Evolutionary conservation across 2,888 invertebrate genomes (phyloP).

Genomic region (Himalopsyche tibetana): DNA sequence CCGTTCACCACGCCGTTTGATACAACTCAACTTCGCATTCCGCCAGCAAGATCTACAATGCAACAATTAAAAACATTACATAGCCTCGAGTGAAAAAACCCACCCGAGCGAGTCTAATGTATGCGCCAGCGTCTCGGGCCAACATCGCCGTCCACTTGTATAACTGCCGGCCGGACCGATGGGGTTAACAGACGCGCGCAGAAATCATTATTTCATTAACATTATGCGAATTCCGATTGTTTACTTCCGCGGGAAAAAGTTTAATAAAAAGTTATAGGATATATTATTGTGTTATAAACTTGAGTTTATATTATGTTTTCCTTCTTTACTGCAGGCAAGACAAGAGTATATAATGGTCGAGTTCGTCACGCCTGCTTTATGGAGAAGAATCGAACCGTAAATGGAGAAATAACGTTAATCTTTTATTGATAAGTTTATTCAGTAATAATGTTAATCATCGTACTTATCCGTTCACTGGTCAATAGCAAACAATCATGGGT

Average conservation of each 20-base stretch:
- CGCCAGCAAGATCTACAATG: neutral
- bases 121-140: conserved; percentile 59
- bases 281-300: neutral
- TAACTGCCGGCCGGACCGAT: neutral
- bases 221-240: neutral
- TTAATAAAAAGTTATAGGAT: conserved; percentile 8
- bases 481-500: too few relatives aligned
- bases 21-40: neutral
- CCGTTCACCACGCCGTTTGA: too few relatives aligned
- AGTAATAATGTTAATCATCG: too few relatives aligned
- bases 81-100: conserved; percentile 45
- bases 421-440: too few relatives aligned
- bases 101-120: conserved; percentile 60
- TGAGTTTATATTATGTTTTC: neutral
- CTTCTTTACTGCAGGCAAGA: neutral
- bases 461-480: too few relatives aligned
- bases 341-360: neutral
- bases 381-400: neutral
- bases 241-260: conserved; percentile 58
- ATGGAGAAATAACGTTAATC: too few relatives aligned
- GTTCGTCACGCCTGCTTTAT: neutral
- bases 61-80: neutral
- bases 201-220: conserved; percentile 3
- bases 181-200: conserved; percentile 31
- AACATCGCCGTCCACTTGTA: neutral